These are phyloP conservation scores for Lasius platythorax DNA, from an alignment of 2,888 invertebrate genomes.

Conservation along the genomic window DNA sequence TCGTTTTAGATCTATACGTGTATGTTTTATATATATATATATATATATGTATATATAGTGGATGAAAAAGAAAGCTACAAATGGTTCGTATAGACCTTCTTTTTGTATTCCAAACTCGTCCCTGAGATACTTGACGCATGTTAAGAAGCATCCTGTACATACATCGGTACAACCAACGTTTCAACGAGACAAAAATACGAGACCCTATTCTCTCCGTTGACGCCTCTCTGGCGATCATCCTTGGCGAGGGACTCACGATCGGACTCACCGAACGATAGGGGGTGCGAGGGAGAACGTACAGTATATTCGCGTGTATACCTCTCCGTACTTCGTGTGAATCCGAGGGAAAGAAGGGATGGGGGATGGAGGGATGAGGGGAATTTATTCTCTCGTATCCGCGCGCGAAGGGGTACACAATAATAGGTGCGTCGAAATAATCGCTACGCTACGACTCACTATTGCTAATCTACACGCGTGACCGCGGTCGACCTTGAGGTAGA, in stretches of 20 bases:
- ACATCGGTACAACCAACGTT: slow-evolving; percentile 35
- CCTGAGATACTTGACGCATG: slow-evolving; percentile 1
- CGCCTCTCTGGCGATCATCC: background rate
- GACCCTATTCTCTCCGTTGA: slow-evolving; percentile 36
- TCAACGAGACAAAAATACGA: slow-evolving; percentile 55
- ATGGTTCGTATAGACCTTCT: background rate
- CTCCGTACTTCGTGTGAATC: slow-evolving; percentile 2
- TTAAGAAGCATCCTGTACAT: slow-evolving; percentile 33
- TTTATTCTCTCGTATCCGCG: slow-evolving; percentile 12
- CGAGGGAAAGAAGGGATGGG: background rate
- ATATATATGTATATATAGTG: background rate
- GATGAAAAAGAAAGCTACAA: slow-evolving; percentile 9
- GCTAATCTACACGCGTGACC: slow-evolving; percentile 83
- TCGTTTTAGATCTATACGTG: background rate
- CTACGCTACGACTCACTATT: slow-evolving; percentile 80
- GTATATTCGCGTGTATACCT: slow-evolving; percentile 13
- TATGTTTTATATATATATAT: background rate
- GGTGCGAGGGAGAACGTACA: background rate
- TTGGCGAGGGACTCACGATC: slow-evolving; percentile 37
- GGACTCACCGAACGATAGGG: slow-evolving; percentile 13
- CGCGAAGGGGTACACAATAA: slow-evolving; percentile 51
- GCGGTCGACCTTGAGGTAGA: slow-evolving; percentile 65
- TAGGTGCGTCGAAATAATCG: slow-evolving; percentile 49
- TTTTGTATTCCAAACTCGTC: background rate
- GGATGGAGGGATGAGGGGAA: background rate